Conservation (phyloP, 2,113 vertebrate genomes). For the Nannobrachium achirus region DNA sequence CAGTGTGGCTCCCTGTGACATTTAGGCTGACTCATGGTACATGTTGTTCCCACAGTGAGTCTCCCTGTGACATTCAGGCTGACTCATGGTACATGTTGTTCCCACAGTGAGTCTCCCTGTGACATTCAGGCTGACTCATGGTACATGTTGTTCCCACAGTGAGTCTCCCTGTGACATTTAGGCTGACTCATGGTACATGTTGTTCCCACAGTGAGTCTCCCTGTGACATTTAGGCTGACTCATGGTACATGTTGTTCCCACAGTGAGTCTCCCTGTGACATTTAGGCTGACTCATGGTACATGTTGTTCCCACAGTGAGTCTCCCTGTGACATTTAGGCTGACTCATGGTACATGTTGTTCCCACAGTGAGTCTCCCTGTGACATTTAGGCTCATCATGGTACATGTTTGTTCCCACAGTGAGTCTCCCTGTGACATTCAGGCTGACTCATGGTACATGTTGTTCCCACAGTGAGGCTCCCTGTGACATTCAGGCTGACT, state of each 20-base stretch:
- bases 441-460: neutral
- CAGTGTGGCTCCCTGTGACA: constrained; percentile 67
- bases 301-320: constrained; percentile 62
- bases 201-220: constrained; percentile 67
- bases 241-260: neutral
- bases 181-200: neutral
- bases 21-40: neutral
- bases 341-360: neutral
- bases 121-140: neutral
- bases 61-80: constrained; percentile 10
- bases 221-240: neutral
- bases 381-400: neutral
- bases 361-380: constrained; percentile 68
- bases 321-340: constrained; percentile 10
- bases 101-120: constrained; percentile 68
- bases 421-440: constrained; percentile 53
- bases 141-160: constrained; percentile 42
- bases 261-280: constrained; percentile 67
- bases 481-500: neutral
- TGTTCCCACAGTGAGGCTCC: constrained; percentile 67
- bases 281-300: neutral
- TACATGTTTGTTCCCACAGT: constrained; percentile 44
- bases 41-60: constrained; percentile 62
- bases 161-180: constrained; percentile 53
- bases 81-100: neutral